phyloP scores from a whole-genome alignment of 2,888 invertebrate species.

The Tetropium fuscum region DNA sequence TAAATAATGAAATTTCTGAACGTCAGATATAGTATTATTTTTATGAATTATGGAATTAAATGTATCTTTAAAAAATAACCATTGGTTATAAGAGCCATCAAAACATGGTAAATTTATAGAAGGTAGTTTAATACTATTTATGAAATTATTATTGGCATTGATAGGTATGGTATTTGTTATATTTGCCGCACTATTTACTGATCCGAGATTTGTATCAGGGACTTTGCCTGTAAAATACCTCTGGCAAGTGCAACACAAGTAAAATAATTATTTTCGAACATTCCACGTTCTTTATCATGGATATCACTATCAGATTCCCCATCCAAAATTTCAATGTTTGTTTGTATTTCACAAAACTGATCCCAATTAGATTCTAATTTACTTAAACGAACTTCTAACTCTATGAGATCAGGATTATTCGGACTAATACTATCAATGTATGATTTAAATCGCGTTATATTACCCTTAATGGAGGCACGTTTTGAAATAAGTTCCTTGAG shows the following conservation, averaged over 20 bases:
- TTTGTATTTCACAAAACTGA: not conserved
- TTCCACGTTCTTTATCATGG: not conserved
- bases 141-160: too few relatives aligned
- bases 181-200: not conserved
- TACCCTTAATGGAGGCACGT: constrained; percentile 90
- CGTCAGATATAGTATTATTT: not conserved
- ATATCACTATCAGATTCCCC: not conserved
- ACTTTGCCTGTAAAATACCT: not conserved
- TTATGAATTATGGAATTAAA: constrained; percentile 5
- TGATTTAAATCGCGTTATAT: constrained; percentile 45
- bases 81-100: constrained; percentile 3
- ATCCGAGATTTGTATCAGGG: not conserved
- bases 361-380: not conserved
- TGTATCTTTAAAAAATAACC: constrained; percentile 1
- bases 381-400: not conserved
- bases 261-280: not conserved
- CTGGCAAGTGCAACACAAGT: not conserved
- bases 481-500: constrained; percentile 89
- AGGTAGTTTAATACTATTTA: not conserved
- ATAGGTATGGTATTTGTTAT: not conserved
- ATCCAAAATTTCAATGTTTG: not conserved
- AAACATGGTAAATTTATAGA: constrained; percentile 3
- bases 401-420: not conserved
- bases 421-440: not conserved
- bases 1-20: constrained; percentile 17